phyloP scores from a whole-genome alignment of 1,140 invertebrate species.

The Ooceraea biroi region DNA sequence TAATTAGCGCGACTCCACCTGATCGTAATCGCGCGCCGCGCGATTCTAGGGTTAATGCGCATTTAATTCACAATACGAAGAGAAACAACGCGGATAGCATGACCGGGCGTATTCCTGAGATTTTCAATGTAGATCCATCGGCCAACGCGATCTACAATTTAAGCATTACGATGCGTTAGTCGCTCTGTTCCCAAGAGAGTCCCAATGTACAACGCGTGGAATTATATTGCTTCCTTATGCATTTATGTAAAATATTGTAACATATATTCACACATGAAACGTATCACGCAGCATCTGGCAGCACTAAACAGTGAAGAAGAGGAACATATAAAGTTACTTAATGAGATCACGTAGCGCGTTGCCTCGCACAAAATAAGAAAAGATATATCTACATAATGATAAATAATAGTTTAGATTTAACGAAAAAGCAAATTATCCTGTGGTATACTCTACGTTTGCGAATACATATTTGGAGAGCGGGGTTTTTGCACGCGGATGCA shows the following conservation, averaged over 20 bases:
- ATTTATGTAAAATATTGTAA: not conserved
- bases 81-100: conserved; percentile 25
- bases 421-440: not conserved
- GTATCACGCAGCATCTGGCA: not conserved
- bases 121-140: conserved; percentile 29
- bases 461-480: not conserved
- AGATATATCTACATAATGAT: conserved; percentile 6
- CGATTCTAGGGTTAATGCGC: conserved; percentile 62
- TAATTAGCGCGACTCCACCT: conserved; percentile 66
- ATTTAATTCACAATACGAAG: conserved; percentile 68
- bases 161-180: conserved; percentile 31
- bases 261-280: not conserved
- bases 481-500: conserved; percentile 9
- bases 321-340: not conserved
- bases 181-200: conserved; percentile 29
- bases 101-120: conserved; percentile 35
- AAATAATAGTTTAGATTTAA: not conserved
- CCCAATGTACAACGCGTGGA: not conserved
- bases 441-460: not conserved
- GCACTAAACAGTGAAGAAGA: not conserved
- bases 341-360: not conserved
- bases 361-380: not conserved
- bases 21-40: conserved; percentile 64
- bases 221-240: conserved; percentile 25
- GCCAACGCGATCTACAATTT: conserved; percentile 31